A percentile compares a stretch with the other conserved stretches of the same genome.
These are phyloP conservation scores for Cirrhinus molitorella DNA, from an alignment of 2,797 vertebrate genomes.

Conservation along the genomic window DNA sequence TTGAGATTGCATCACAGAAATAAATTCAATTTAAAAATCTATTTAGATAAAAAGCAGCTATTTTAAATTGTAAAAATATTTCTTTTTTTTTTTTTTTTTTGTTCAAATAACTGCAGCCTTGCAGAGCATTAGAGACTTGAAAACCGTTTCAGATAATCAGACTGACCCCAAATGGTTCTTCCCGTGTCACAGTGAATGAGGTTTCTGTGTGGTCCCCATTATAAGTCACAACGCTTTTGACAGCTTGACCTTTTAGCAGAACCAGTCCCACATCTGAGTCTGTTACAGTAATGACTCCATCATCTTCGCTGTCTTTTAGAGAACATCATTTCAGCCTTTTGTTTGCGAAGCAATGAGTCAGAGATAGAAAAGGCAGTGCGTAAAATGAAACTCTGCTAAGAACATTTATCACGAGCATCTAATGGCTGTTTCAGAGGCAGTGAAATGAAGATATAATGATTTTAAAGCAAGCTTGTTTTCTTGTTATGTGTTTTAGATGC, in stretches of 20 bases:
- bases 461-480: background rate
- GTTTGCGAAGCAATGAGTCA: background rate
- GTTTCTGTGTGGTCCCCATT: background rate
- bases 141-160: background rate
- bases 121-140: background rate
- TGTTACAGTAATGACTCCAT: background rate
- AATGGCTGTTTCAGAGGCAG: background rate
- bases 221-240: background rate
- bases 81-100: background rate
- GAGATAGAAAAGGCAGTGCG: background rate
- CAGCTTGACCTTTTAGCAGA: conserved; percentile 5
- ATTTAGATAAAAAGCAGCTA: background rate
- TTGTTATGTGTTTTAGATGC: background rate
- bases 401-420: background rate
- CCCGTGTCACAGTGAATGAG: background rate
- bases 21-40: background rate
- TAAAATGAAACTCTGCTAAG: background rate
- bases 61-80: background rate
- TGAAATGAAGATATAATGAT: background rate
- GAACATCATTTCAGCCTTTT: background rate
- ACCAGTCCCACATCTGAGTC: background rate
- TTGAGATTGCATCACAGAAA: background rate
- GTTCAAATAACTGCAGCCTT: background rate
- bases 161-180: background rate
- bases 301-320: background rate